A percentile compares a stretch with the other conserved stretches of the same genome.
Evolutionary conservation across 2,113 vertebrate genomes (phyloP).

Genomic region (Odontesthes bonariensis): DNA sequence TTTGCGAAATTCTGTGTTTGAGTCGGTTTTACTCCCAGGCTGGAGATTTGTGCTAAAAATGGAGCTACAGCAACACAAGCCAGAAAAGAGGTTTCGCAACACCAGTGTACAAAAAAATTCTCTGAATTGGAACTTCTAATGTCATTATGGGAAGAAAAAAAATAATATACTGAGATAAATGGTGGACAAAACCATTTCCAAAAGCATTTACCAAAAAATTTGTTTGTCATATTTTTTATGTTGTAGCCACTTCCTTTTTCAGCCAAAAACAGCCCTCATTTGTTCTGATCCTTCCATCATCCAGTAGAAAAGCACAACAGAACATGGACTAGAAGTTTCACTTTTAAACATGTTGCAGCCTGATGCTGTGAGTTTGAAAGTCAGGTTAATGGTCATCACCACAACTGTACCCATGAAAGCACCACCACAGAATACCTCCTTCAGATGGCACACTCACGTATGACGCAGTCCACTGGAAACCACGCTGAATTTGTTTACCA

Average conservation of each 20-base stretch:
- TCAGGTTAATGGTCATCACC: not conserved
- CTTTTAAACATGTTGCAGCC: not conserved
- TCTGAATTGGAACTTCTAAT: no score
- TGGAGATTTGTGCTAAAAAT: constrained; percentile 50
- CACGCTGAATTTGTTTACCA: not conserved
- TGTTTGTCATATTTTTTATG: no score
- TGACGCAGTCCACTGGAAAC: not conserved
- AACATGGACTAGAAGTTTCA: not conserved
- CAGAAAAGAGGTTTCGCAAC: constrained; percentile 55
- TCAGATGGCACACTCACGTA: not conserved
- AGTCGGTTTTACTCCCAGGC: constrained; percentile 37
- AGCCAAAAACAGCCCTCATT: not conserved
- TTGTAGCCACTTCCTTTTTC: not conserved
- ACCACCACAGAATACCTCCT: not conserved
- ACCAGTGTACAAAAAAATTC: constrained; percentile 23
- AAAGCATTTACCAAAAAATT: no score
- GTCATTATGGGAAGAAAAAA: no score
- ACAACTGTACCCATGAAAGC: constrained; percentile 2
- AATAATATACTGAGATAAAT: constrained; percentile 25
- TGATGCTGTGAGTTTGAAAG: not conserved
- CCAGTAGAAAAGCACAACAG: not conserved
- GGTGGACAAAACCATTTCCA: constrained; percentile 16
- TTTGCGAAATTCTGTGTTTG: constrained; percentile 43
- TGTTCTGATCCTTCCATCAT: not conserved
- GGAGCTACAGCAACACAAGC: constrained; percentile 26